phyloP scores from a whole-genome alignment of 2,113 vertebrate genomes.

The Phyllostomus discolor region DNA sequence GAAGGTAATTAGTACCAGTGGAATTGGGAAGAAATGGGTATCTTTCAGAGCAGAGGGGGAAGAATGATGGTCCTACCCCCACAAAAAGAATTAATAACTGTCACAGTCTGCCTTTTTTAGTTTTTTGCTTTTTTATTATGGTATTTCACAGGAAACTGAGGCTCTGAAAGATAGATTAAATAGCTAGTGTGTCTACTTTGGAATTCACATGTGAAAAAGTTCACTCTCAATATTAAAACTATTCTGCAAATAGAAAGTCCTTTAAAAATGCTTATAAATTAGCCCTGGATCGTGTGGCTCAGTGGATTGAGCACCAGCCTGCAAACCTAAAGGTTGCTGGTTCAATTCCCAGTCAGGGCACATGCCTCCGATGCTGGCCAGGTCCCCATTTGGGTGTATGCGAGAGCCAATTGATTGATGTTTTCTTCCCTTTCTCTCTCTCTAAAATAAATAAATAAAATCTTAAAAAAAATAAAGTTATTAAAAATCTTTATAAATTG shows the following conservation, averaged over 20 bases:
- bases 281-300: too few species aligned
- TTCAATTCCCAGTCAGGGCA: too few species aligned
- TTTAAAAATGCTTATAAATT: slow-evolving; percentile 25
- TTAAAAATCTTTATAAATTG: slow-evolving; percentile 21
- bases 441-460: too few species aligned
- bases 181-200: background rate
- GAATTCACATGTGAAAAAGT: background rate
- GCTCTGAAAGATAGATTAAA: background rate
- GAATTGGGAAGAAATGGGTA: background rate
- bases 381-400: too few species aligned
- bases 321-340: too few species aligned
- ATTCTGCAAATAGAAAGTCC: background rate
- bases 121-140: background rate
- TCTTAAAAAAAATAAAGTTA: too few species aligned
- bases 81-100: background rate
- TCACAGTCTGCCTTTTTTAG: background rate
- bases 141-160: background rate
- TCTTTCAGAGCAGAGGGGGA: background rate
- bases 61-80: background rate
- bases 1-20: background rate
- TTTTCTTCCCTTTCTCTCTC: too few species aligned
- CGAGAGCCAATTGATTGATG: too few species aligned
- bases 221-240: background rate
- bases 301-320: too few species aligned
- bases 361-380: too few species aligned